Evolutionary conservation across 2,888 invertebrate genomes (phyloP), one percentile per base, ranked within the genome.

Genomic region (Tromatobia lineatoria): DNA sequence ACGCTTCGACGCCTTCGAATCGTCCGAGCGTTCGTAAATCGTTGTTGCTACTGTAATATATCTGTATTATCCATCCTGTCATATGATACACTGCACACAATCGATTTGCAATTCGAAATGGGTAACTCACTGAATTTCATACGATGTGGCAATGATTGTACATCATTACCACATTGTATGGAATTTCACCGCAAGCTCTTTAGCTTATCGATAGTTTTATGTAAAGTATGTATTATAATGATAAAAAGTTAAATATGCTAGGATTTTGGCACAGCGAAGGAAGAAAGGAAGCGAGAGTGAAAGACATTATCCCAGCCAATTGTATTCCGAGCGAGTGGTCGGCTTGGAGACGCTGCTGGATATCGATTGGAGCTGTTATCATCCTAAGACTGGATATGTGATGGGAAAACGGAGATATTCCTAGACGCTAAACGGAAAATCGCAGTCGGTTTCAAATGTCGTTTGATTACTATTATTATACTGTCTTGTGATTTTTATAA

Each of bases 1-100:
- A 52, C 45, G 25, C 34, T 69, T 76, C 45, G 69, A 38, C 82
- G 54, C 71, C 77, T 50, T 82, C 59, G 73, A 52, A 38, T 42
- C 66, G 66, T 45, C 50, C 20, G 61, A n/a, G 18, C n/a, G 67
- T 67, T 76, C 52, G 42, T 3, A 23, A 38, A 66, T 42, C 52
- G 29, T n/a, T 6, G 13, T 18, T 57, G 6, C 29, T 34, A 50
- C 29, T 29, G 8, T 50, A 13, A 69, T 75, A 75, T 61, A 67
- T 77, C 76, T 71, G 11, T 71, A 57, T 52, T 61, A 54, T 38
- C 42, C 42, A 42, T 42, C 42, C 18, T 42, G 73, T 67, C 47
- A 73, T 69, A 25, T 42, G 82, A 82, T 77, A 59, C 67, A 66
- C 47, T 34, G 34, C 38, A n/a, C n/a, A 42, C 38, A 64, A 71